These are phyloP conservation scores for Hartigia nigra DNA, from an alignment of 2,888 invertebrate species.

Conservation along the genomic window DNA sequence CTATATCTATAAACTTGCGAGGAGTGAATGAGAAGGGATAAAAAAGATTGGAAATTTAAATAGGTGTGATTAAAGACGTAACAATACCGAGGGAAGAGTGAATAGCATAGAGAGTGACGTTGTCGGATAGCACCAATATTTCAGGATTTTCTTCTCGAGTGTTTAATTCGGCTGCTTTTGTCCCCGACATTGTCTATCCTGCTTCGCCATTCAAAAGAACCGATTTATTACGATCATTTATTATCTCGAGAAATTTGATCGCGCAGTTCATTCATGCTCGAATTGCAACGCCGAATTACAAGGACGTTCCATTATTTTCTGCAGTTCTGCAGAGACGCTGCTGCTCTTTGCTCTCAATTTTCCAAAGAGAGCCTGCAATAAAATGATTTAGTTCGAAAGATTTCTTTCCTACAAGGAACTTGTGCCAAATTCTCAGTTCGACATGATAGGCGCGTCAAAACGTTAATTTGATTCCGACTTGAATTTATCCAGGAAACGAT, in stretches of 20 bases:
- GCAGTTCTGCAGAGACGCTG: not conserved
- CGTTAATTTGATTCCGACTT: too few species aligned
- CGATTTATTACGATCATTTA: conserved; percentile 18
- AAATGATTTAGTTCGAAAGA: not conserved
- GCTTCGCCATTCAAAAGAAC: conserved; percentile 13
- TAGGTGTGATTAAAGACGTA: not conserved
- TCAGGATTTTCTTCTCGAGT: conserved; percentile 19
- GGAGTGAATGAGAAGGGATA: not conserved
- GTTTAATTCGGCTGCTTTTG: conserved; percentile 19
- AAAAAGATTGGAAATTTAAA: not conserved
- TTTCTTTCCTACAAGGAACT: not conserved
- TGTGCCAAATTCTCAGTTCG: not conserved
- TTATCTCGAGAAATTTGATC: conserved; percentile 7
- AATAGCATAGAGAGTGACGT: conserved; percentile 11
- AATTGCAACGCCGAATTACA: not conserved
- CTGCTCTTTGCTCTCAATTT: not conserved
- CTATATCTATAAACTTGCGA: too few species aligned
- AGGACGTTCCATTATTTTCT: not conserved
- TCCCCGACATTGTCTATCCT: conserved; percentile 20
- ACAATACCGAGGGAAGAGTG: not conserved
- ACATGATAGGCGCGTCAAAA: too few species aligned
- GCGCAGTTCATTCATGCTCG: conserved; percentile 3
- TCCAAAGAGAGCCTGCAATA: not conserved
- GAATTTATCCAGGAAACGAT: too few species aligned
- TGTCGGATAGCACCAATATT: conserved; percentile 17